Evolutionary conservation across 2,888 invertebrate species (phyloP), one percentile per base, ranked within the genome.

Genomic region (Spodoptera picta): DNA sequence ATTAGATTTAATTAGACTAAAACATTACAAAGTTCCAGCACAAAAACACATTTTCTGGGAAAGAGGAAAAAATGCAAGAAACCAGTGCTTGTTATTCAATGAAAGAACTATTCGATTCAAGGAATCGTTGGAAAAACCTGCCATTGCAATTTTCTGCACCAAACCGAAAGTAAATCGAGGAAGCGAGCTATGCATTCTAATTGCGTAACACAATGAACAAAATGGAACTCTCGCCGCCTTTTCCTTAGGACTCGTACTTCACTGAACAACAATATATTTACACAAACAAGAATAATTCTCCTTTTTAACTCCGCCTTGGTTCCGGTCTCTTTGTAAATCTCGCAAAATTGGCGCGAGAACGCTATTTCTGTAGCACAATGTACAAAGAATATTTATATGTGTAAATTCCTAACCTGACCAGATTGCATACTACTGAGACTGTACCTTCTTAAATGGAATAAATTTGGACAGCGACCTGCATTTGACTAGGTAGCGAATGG

Each of bases 181-280:
- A 53, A 75, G 73, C 79, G 58, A 73, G 79, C 83, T 81, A 82
- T 87, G 87, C 84, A 87, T 86, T 85, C 81, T 85, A 87, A 87
- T 86, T 83, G 83, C 79, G 69, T 61, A 36, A 69, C 64, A 79
- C 73, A 82, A 85, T 79, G 75, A 81, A 82, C 66, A 60, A 69
- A 79, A 81, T 77, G 9, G 61, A 73, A 69, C 68, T 61, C 67
- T 67, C 31, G 50, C 65, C 41, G 54, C 65, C 45, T 59, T 68
- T 64, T 61, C 53, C 47, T 65, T 59, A 69, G 68, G 59, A 74
- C 65, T 67, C 60, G 73, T 69, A 64, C 60, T 66, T 47, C 43
- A 45, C 24, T 55, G 19, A 31, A 53, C 42, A 50, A 42, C 44
- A 43, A 44, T 48, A 44, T 46, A 36, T 36, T 36, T 36, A 65